Conservation (phyloP, 2,113 vertebrate species). For the Catagonus wagneri region DNA sequence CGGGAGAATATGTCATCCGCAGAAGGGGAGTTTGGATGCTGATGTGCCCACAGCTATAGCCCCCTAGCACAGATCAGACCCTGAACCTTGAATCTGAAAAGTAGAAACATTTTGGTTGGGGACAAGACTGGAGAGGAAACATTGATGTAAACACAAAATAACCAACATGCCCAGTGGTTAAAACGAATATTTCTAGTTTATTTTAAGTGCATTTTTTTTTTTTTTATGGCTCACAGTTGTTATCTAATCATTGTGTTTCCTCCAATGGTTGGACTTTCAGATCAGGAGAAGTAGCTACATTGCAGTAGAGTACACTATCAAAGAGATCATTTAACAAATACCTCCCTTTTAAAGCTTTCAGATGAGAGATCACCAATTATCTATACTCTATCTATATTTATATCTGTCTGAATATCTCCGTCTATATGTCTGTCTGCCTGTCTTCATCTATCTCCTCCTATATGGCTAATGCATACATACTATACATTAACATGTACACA, state of each 20-base stretch:
- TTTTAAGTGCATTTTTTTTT: not conserved
- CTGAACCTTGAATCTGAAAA: not conserved
- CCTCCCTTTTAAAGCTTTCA: not conserved
- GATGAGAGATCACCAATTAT: not conserved
- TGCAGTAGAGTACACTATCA: not conserved
- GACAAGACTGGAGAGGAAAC: not conserved
- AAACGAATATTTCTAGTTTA: not conserved
- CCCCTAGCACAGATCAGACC: not conserved
- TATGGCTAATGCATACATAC: not conserved
- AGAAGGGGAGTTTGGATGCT: not conserved
- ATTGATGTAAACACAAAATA: not conserved
- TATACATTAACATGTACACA: not conserved
- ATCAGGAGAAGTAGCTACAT: not conserved
- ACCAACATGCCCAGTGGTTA: not conserved
- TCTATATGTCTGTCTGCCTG: not conserved
- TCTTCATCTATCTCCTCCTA: not conserved
- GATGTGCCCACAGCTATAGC: accelerated
- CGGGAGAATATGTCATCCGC: not conserved
- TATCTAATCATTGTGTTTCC: not conserved
- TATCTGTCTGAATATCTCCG: not conserved
- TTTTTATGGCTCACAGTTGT: not conserved
- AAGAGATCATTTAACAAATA: not conserved
- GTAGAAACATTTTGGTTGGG: not conserved
- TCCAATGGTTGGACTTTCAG: not conserved
- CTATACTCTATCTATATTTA: not conserved